phyloP scores from a whole-genome alignment of 2,888 invertebrate species.

The Acronicta leporina region DNA sequence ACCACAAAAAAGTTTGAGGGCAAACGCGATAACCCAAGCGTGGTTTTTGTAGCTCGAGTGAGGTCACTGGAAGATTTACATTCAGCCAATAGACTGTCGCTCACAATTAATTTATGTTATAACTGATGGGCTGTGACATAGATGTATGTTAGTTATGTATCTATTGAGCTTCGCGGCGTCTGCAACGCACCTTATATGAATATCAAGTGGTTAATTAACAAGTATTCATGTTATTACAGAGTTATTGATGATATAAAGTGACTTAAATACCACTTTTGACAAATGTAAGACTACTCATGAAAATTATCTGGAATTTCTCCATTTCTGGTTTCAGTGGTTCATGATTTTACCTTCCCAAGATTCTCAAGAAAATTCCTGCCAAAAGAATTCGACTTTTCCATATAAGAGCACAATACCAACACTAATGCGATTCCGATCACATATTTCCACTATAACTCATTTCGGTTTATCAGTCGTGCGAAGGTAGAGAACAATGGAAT shows the following conservation, averaged over 20 bases:
- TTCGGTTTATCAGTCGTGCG: conserved; percentile 40
- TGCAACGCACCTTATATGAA: conserved; percentile 24
- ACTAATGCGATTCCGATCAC: conserved; percentile 32
- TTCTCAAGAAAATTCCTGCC: neutral
- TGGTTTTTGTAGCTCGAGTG: conserved; percentile 57
- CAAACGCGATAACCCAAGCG: conserved; percentile 62
- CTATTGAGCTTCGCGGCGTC: conserved; percentile 38
- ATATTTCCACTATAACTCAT: conserved; percentile 28
- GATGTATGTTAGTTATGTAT: conserved; percentile 38
- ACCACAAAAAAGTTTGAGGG: conserved; percentile 45
- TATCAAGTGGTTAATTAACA: conserved; percentile 27
- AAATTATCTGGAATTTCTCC: neutral
- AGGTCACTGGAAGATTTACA: conserved; percentile 66
- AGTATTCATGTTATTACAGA: conserved; percentile 18
- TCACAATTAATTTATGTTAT: conserved; percentile 56
- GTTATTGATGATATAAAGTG: conserved; percentile 18
- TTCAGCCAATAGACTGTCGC: conserved; percentile 57
- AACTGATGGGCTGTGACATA: conserved; percentile 49
- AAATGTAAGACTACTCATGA: neutral
- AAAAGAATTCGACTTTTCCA: conserved; percentile 3
- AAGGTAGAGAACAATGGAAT: conserved; percentile 53
- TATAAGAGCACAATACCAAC: conserved; percentile 2
- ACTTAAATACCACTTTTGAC: conserved; percentile 6
- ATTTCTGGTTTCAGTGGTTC: neutral
- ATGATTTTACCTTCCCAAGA: conserved; percentile 6